These are phyloP conservation scores for Harpalus rufipes DNA, from an alignment of 2,888 invertebrate species.

Conservation along the genomic window DNA sequence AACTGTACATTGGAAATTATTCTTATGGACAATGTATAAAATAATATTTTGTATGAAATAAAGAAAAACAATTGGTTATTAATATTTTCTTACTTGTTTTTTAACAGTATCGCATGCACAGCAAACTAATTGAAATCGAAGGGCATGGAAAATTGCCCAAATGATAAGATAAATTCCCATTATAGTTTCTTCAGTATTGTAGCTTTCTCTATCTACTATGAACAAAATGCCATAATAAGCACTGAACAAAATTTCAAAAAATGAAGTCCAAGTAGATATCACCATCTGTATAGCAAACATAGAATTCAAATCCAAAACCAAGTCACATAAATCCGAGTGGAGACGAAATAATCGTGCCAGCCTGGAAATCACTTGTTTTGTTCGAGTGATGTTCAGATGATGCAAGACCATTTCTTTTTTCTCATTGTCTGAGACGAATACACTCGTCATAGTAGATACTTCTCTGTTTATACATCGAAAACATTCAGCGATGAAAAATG, in stretches of 20 bases:
- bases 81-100: slow-evolving; percentile 48
- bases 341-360: slow-evolving; percentile 42
- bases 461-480: slow-evolving; percentile 51
- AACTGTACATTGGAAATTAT: no score
- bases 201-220: slow-evolving; percentile 42
- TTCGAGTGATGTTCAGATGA: slow-evolving; percentile 4
- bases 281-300: slow-evolving; percentile 55
- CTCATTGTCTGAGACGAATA: slow-evolving; percentile 14
- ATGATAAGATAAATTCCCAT: slow-evolving; percentile 58
- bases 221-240: slow-evolving; percentile 60
- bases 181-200: slow-evolving; percentile 43
- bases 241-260: slow-evolving; percentile 62
- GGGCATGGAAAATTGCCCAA: slow-evolving; percentile 55
- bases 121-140: slow-evolving; percentile 59
- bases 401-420: background rate
- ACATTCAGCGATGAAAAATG: slow-evolving; percentile 55
- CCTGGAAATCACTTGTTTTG: slow-evolving; percentile 31
- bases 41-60: no score
- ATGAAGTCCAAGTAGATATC: slow-evolving; percentile 60
- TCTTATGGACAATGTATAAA: no score
- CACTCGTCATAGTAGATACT: slow-evolving; percentile 44
- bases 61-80: no score
- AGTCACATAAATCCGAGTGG: slow-evolving; percentile 57
- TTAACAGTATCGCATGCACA: slow-evolving; percentile 56
- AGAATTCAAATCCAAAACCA: slow-evolving; percentile 57